Evolutionary conservation across 2,797 vertebrate genomes (phyloP).

Genomic region (Manis javanica): DNA sequence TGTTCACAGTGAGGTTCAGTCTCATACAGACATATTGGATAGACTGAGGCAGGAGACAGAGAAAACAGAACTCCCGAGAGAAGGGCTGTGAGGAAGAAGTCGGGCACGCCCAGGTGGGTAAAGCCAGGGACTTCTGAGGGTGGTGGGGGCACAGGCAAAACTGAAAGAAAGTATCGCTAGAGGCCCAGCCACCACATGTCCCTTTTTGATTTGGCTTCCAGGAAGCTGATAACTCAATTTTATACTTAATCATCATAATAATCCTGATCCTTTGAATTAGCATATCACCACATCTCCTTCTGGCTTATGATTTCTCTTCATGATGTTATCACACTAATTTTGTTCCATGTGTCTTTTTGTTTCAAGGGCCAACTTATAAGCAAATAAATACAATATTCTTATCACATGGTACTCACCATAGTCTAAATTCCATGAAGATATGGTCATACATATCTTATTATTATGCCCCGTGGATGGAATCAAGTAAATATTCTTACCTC

Average conservation of each 20-base stretch:
- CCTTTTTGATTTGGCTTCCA: not conserved
- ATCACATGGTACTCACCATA: not conserved
- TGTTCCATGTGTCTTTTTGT: not conserved
- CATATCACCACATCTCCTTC: not conserved
- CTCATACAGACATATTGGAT: not conserved
- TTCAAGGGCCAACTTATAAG: not conserved
- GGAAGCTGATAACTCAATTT: not conserved
- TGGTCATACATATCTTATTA: not conserved
- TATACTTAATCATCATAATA: not conserved
- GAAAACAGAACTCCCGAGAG: slow-evolving; percentile 42
- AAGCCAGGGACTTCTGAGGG: not conserved
- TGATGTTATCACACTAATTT: not conserved
- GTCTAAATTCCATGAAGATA: not conserved
- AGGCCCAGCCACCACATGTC: not conserved
- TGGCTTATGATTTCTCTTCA: slow-evolving; percentile 11
- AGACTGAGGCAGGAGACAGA: not conserved
- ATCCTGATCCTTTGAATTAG: not conserved
- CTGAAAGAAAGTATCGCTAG: not conserved
- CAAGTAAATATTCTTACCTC: not conserved
- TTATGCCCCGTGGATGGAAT: not conserved
- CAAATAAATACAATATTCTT: not conserved
- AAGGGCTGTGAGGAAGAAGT: slow-evolving; percentile 15
- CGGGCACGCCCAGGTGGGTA: not conserved
- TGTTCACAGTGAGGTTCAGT: not conserved
- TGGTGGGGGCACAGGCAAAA: not conserved